phyloP scores from a whole-genome alignment of 2,888 invertebrate species.

The Hesperia comma region DNA sequence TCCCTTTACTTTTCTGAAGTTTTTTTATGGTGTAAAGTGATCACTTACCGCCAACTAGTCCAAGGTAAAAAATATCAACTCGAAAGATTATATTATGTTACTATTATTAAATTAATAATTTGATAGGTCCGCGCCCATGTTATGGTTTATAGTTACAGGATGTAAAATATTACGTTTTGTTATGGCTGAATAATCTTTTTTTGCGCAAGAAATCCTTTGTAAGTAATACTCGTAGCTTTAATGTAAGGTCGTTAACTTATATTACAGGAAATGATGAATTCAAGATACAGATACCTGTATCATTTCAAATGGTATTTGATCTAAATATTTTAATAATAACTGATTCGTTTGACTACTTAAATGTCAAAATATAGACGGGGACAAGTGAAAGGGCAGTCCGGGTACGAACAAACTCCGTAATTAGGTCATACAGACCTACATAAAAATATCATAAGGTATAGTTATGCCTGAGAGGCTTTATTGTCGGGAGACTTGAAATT shows the following conservation, averaged over 20 bases:
- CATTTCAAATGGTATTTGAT: constrained; percentile 7
- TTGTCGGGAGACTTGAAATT: too few species aligned
- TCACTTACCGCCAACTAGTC: too few species aligned
- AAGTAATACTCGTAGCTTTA: neutral
- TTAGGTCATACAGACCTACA: too few species aligned
- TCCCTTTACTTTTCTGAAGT: too few species aligned
- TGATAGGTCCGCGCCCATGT: too few species aligned
- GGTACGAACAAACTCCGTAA: too few species aligned
- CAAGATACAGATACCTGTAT: neutral
- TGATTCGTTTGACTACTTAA: neutral
- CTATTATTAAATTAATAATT: too few species aligned
- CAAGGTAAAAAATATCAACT: too few species aligned
- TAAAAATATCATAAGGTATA: too few species aligned
- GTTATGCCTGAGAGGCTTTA: too few species aligned
- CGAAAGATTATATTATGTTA: too few species aligned
- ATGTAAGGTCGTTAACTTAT: neutral
- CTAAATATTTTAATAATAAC: neutral
- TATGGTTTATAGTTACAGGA: neutral
- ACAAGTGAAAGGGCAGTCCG: neutral
- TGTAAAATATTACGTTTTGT: neutral
- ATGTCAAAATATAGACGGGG: neutral
- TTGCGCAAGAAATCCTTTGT: constrained; percentile 4
- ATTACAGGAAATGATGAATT: constrained; percentile 3
- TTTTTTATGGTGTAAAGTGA: too few species aligned
- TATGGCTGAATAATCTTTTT: constrained; percentile 1